Evolutionary conservation across 2,888 invertebrate genomes (phyloP), one percentile per base, ranked within the genome.

Genomic region (Ectropis crepuscularia): DNA sequence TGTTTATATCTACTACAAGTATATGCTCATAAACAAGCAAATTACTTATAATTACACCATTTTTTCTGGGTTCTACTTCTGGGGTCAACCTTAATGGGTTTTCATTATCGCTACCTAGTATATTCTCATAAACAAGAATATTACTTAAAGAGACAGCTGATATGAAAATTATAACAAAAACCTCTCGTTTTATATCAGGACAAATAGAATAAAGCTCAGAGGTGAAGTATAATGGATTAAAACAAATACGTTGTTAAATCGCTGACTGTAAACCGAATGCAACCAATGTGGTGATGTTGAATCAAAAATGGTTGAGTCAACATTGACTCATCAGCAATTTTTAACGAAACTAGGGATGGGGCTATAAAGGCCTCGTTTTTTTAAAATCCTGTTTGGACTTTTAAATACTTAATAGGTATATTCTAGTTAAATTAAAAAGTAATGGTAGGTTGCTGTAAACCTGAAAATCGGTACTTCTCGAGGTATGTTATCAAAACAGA

Each of bases 241-340:
- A 80, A 76, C 85, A 87, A 88, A 86, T 82, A 86, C 80, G 77
- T 73, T 72, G 75, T 75, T 80, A 86, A 82, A 89, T 77, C 69
- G 88, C 89, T 88, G 87, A 88, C 82, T 78, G 79, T 80, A 81
- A 75, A 79, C 75, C 80, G 77, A 76, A 79, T 88, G 87, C 89
- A 87, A 78, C 58, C 68, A 63, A 66, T 66, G 65, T 79, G 73
- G 72, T 69, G 61, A 82, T 84, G 73, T 86, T 86, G 86, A 76
- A 81, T 80, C 86, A 88, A 88, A 89, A 90, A 88, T 88, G 83
- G 87, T 82, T 74, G 78, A 63, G 74, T 75, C 70, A 78, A 80
- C 78, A 76, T 77, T 61, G 51, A 57, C 28, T 1, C 49, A 80
- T 88, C 89, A 89, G 89, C 89, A 75, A 78, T 87, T 88, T 88